Conservation (phyloP, 2,113 vertebrate species). For the Malurus melanocephalus region DNA sequence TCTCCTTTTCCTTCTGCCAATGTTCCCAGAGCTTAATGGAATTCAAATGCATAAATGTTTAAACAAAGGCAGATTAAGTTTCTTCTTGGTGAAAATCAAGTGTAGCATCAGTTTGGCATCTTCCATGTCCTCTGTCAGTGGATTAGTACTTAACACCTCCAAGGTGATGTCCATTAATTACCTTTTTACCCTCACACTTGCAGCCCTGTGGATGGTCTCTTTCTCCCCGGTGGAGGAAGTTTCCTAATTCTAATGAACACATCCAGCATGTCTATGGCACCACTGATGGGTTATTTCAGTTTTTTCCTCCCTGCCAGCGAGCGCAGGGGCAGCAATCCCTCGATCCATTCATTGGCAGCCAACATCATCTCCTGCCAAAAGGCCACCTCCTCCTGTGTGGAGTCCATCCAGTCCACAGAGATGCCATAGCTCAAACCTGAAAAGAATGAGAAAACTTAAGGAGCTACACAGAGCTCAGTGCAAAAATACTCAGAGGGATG, state of each 20-base stretch:
- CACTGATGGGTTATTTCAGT: neutral
- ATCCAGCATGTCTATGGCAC: neutral
- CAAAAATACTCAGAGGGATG: neutral
- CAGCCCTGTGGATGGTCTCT: neutral
- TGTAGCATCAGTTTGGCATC: neutral
- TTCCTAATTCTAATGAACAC: neutral
- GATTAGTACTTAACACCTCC: neutral
- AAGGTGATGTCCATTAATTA: neutral
- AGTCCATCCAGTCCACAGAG: conserved; percentile 73
- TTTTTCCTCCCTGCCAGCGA: conserved; percentile 54
- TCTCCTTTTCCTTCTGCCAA: neutral
- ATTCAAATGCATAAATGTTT: neutral
- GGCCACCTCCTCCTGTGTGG: conserved; percentile 68
- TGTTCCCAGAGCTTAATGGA: neutral
- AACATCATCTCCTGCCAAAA: conserved; percentile 75
- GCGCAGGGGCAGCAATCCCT: conserved; percentile 65
- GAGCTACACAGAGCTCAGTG: neutral
- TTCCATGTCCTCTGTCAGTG: neutral
- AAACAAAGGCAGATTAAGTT: neutral
- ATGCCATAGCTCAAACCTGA: conserved; percentile 70
- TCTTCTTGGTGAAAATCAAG: neutral
- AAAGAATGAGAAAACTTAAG: neutral
- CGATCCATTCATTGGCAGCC: conserved; percentile 68
- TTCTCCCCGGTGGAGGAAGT: neutral
- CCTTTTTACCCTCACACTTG: neutral